phyloP scores from a whole-genome alignment of 2,113 vertebrate genomes.

The Microtus ochrogaster region DNA sequence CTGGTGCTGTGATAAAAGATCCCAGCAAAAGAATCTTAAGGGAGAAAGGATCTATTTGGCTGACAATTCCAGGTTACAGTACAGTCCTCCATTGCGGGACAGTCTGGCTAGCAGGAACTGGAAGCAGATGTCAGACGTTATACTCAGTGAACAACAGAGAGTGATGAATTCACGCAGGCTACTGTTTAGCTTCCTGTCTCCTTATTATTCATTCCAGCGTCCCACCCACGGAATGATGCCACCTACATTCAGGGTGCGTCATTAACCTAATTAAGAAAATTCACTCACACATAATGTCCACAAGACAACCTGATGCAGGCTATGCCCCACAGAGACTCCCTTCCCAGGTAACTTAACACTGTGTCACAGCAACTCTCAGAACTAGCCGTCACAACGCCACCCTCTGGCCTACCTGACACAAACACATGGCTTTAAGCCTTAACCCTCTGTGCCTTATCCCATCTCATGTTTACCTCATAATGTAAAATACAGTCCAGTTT shows the following conservation, averaged over 20 bases:
- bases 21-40: background rate
- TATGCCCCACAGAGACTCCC: background rate
- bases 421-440: background rate
- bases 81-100: too few species aligned
- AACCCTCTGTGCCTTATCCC: too few species aligned
- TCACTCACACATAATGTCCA: background rate
- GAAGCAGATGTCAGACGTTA: background rate
- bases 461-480: background rate
- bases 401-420: background rate
- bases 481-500: background rate
- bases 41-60: background rate
- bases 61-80: background rate
- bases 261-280: background rate
- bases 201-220: background rate
- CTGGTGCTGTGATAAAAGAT: background rate
- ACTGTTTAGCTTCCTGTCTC: too few species aligned
- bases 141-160: background rate
- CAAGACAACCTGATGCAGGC: background rate
- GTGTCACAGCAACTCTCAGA: background rate
- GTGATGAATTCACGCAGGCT: background rate
- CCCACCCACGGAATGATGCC: too few species aligned
- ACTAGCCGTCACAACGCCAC: background rate
- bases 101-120: too few species aligned
- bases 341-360: background rate
- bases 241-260: background rate